Conservation (phyloP, 2,113 vertebrate species). For the Uropsilus gracilis region DNA sequence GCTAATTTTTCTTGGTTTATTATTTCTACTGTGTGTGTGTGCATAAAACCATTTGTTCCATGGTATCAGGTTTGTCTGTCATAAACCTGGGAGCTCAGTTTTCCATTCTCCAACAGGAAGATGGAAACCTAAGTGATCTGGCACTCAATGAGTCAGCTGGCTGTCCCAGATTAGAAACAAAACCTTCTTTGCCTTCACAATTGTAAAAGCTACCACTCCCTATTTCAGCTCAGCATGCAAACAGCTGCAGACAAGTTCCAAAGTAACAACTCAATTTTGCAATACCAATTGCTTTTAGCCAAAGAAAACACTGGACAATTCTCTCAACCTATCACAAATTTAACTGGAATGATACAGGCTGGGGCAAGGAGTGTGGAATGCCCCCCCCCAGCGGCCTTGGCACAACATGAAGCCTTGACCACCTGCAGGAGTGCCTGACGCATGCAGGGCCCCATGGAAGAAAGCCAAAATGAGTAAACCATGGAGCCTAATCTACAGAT, state of each 20-base stretch:
- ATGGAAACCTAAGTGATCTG: constrained; percentile 68
- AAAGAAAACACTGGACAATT: constrained; percentile 38
- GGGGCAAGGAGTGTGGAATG: not conserved
- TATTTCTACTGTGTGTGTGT: not conserved
- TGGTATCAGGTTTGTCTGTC: not conserved
- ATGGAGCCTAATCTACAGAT: not conserved
- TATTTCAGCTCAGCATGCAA: constrained; percentile 53
- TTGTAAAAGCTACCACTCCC: constrained; percentile 59
- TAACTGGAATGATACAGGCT: not conserved
- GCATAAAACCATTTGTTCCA: not conserved
- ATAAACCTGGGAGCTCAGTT: constrained; percentile 30
- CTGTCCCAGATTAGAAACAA: constrained; percentile 71
- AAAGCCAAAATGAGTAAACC: not conserved
- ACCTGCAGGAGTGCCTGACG: not conserved
- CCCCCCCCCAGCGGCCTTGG: not conserved
- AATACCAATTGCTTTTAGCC: constrained; percentile 27
- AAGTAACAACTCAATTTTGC: constrained; percentile 35
- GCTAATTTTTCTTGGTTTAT: not conserved
- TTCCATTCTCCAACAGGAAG: constrained; percentile 44
- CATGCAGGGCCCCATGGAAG: not conserved
- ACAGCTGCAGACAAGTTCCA: constrained; percentile 45
- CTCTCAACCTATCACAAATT: constrained; percentile 25
- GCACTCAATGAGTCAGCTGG: constrained; percentile 72
- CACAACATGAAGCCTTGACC: not conserved
- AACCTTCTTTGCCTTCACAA: constrained; percentile 67